Evolutionary conservation across 2,113 vertebrate species (phyloP).

Genomic region (Cervus canadensis): DNA sequence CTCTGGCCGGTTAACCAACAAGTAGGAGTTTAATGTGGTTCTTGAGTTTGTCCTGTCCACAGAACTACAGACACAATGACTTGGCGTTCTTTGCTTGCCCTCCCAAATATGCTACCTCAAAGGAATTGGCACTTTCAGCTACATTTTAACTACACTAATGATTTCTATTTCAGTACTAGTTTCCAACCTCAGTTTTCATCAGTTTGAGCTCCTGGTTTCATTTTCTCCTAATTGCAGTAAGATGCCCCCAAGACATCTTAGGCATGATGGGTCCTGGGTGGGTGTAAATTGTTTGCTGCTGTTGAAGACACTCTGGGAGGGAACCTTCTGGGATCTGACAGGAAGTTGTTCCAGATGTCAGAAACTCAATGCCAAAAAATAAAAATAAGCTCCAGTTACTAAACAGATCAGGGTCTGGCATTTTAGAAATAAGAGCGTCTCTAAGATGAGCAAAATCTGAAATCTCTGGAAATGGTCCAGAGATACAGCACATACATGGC

Average conservation of each 20-base stretch:
- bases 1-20: not conserved
- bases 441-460: slow-evolving; percentile 41
- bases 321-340: slow-evolving; percentile 62
- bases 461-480: slow-evolving; percentile 43
- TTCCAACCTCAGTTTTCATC: slow-evolving; percentile 54
- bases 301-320: slow-evolving; percentile 71
- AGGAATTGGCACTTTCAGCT: slow-evolving; percentile 39
- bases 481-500: slow-evolving; percentile 29
- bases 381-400: slow-evolving; percentile 65
- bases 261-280: slow-evolving; percentile 57
- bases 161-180: slow-evolving; percentile 67
- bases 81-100: not conserved
- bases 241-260: slow-evolving; percentile 22
- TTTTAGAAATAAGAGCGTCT: slow-evolving; percentile 44
- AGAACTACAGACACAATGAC: not conserved
- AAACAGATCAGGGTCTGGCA: slow-evolving; percentile 48
- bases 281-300: slow-evolving; percentile 72
- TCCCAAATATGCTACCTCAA: not conserved
- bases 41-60: not conserved
- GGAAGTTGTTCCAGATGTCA: slow-evolving; percentile 68
- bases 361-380: slow-evolving; percentile 53
- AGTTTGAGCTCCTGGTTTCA: slow-evolving; percentile 57
- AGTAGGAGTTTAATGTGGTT: slow-evolving; percentile 2
- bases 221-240: slow-evolving; percentile 71
- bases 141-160: slow-evolving; percentile 56